Conservation (phyloP, 2,113 vertebrate species). For the Agelaius phoeniceus region DNA sequence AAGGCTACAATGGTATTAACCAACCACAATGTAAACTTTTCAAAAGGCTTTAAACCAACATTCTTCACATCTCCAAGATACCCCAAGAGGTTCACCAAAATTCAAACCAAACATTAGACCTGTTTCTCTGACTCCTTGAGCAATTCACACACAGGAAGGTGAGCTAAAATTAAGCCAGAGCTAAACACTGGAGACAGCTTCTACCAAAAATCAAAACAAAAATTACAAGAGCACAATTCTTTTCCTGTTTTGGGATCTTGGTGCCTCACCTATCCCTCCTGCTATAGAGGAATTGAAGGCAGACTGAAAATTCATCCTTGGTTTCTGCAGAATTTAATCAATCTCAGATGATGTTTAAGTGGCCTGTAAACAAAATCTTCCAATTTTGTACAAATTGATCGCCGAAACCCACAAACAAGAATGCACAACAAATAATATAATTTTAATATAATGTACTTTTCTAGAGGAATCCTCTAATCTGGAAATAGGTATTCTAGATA, state of each 20-base stretch:
- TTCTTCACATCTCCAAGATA: background rate
- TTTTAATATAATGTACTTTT: background rate
- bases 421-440: background rate
- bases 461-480: background rate
- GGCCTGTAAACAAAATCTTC: background rate
- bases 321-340: background rate
- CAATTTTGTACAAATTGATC: background rate
- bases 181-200: background rate
- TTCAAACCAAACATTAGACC: rapidly evolving
- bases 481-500: background rate
- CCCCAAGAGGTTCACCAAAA: background rate
- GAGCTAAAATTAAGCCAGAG: background rate
- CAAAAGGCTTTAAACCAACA: background rate
- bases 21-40: background rate
- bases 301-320: background rate
- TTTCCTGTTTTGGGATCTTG: background rate
- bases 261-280: background rate
- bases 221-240: background rate
- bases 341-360: background rate
- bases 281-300: background rate
- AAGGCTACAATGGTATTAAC: background rate
- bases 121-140: background rate
- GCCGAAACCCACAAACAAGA: background rate
- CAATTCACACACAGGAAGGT: background rate
- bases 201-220: background rate